Evolutionary conservation across 1,140 invertebrate species (phyloP), one percentile per base, ranked within the genome.

Genomic region (Leptopilina boulardi): DNA sequence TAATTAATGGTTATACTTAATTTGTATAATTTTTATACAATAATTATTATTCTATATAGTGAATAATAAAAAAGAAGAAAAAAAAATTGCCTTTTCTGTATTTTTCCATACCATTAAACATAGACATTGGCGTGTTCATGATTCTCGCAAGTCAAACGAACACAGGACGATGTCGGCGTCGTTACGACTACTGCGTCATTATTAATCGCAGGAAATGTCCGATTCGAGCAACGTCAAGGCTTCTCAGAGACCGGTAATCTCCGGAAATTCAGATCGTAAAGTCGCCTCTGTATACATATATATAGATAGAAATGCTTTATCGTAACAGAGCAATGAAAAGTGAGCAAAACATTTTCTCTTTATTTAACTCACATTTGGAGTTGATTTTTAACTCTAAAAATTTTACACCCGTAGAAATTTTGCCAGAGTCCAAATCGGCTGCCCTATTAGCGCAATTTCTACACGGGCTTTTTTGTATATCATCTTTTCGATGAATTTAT

Each of bases 151-250:
- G 56, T 59, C 6, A 59, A 59, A 59, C 11, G 56, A 59, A 21
- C 4, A 26, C 10, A 21, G 15, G 21, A 21, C 13, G 19, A 23
- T 19, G 21, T 23, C 56, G 56, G 56, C 56, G 11, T 59, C 56
- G 56, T 59, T 59, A 59, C 56, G 56, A 26, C 21, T 59, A 26
- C 21, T 59, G 21, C 56, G 23, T 59, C 56, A 59, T 59, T 59
- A 59, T 59, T 59, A 59, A 59, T 59, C 19, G 56, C 56, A 23
- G 56, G 56, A 59, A 59, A 26, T 59, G 56, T 59, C 56, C 56
- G 56, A 30, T 59, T 59, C 21, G 21, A 59, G 56, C 3, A 59
- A 23, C 56, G 11, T 59, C 21, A 59, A 59, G 56, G 21, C 10
- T 26, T 59, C 21, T 59, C 56, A 26, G 56, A 26, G 56, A 30